phyloP scores from a whole-genome alignment of 2,797 vertebrate genomes.

The Cyclura pinguis region DNA sequence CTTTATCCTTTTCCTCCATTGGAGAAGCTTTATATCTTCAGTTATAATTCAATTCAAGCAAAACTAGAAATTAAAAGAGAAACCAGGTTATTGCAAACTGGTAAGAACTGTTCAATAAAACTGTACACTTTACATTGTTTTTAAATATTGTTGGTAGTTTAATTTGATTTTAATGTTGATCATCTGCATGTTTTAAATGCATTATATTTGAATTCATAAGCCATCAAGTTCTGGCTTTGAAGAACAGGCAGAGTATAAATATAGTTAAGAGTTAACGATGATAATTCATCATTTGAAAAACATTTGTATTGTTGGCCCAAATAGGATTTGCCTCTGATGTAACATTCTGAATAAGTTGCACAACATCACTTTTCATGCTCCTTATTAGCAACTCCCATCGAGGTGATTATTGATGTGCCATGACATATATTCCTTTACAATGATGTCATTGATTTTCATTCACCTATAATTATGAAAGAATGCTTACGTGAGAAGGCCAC shows the following conservation, averaged over 20 bases:
- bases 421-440: not conserved
- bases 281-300: not conserved
- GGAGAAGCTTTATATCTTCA: constrained; percentile 16
- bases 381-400: not conserved
- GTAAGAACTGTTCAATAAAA: constrained; percentile 1
- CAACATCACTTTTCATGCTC: not conserved
- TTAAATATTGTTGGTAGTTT: no score
- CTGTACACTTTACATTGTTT: constrained; percentile 2
- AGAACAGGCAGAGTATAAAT: no score
- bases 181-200: no score
- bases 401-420: not conserved
- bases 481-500: not conserved
- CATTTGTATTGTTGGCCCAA: not conserved
- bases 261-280: no score
- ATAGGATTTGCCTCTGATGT: not conserved
- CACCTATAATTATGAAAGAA: not conserved
- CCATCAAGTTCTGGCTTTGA: no score
- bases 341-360: not conserved
- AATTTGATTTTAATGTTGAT: no score
- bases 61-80: constrained; percentile 28
- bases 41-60: constrained; percentile 36
- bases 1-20: constrained; percentile 14
- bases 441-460: not conserved
- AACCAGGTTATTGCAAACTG: constrained; percentile 16
- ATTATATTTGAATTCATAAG: no score